Percentiles rank a stretch among this genome's conserved stretches.
Evolutionary conservation across 2,113 vertebrate genomes (phyloP).

Genomic region (Abramis brama): DNA sequence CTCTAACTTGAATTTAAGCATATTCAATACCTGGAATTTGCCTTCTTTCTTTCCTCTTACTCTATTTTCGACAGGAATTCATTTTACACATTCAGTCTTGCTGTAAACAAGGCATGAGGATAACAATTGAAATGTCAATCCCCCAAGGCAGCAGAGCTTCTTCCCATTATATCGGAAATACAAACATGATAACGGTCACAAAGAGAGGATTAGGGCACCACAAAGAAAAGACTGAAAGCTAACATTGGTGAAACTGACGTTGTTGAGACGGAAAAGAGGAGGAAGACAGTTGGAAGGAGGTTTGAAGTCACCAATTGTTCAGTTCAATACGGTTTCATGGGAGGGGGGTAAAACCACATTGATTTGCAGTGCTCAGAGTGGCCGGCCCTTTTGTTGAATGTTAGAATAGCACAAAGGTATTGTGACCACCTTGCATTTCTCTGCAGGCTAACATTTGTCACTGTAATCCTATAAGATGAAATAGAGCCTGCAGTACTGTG

Average conservation of each 20-base stretch:
- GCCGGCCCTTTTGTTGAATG: slow-evolving; percentile 4
- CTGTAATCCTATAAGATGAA: slow-evolving; percentile 43
- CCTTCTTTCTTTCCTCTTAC: slow-evolving; percentile 57
- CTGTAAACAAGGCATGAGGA: slow-evolving; percentile 66
- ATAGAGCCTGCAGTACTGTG: not conserved
- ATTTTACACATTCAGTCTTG: slow-evolving; percentile 63
- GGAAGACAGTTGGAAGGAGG: slow-evolving; percentile 57
- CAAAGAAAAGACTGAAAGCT: slow-evolving; percentile 61
- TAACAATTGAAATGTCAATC: slow-evolving; percentile 76
- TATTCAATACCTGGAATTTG: slow-evolving; percentile 47
- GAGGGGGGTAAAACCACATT: slow-evolving; percentile 52
- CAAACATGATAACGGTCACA: slow-evolving; percentile 78
- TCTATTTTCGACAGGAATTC: slow-evolving; percentile 63
- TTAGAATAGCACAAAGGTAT: slow-evolving; percentile 37
- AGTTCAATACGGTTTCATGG: slow-evolving; percentile 58
- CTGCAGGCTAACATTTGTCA: slow-evolving; percentile 41
- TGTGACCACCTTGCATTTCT: slow-evolving; percentile 31
- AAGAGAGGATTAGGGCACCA: slow-evolving; percentile 74
- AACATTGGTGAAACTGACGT: slow-evolving; percentile 65
- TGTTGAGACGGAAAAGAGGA: slow-evolving; percentile 60
- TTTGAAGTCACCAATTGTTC: slow-evolving; percentile 61
- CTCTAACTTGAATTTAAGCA: slow-evolving; percentile 30
- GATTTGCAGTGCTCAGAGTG: slow-evolving; percentile 43
- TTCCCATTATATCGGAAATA: slow-evolving; percentile 77
- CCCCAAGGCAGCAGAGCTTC: slow-evolving; percentile 71